These are phyloP conservation scores for Aphodius granarius DNA, from an alignment of 2,888 invertebrate genomes.

Conservation along the genomic window DNA sequence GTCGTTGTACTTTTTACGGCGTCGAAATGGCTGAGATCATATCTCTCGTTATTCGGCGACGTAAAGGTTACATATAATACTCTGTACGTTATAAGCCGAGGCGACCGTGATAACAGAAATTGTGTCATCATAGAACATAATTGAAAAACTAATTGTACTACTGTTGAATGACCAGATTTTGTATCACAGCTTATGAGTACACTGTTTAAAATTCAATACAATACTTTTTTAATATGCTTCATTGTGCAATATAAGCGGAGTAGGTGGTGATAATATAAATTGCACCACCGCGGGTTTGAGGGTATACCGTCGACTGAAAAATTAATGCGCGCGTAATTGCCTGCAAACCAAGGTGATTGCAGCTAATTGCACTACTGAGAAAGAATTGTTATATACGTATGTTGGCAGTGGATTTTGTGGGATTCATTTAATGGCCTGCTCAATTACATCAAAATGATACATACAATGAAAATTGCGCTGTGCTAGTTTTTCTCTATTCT, in stretches of 20 bases:
- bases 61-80: background rate
- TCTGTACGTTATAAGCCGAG: background rate
- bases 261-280: background rate
- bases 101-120: background rate
- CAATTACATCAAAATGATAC: background rate
- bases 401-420: background rate
- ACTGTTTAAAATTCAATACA: too few relatives aligned
- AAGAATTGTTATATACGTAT: background rate
- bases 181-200: too few relatives aligned
- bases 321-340: background rate
- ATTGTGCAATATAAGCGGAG: background rate
- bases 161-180: too few relatives aligned
- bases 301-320: background rate
- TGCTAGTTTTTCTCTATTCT: background rate
- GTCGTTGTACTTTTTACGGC: background rate
- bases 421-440: background rate
- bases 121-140: background rate
- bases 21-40: background rate
- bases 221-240: too few relatives aligned
- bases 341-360: background rate
- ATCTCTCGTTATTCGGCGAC: background rate
- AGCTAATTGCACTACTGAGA: background rate
- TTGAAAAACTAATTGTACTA: too few relatives aligned
- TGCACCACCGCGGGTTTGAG: background rate
- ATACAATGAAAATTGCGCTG: background rate